Conservation (phyloP, 2,797 vertebrate species). For the Chloroceryle inda region DNA sequence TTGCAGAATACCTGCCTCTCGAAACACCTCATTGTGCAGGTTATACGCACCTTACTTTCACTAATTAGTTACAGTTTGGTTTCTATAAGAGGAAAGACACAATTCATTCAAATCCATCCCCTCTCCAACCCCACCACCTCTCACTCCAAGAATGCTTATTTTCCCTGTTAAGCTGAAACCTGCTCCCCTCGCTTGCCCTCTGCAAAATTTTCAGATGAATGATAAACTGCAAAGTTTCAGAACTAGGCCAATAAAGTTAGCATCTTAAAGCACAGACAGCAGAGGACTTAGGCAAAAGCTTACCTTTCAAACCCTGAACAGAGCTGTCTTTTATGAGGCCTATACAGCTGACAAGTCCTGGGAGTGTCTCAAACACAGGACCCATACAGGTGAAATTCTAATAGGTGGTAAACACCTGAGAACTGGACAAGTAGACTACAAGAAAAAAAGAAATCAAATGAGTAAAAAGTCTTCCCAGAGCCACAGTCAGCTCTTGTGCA, state of each 20-base stretch:
- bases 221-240: conserved; percentile 76
- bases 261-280: conserved; percentile 70
- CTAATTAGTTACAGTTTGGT: conserved; percentile 54
- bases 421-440: conserved; percentile 79
- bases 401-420: conserved; percentile 81
- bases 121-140: not conserved
- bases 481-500: conserved; percentile 91
- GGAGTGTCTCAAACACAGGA: conserved; percentile 78
- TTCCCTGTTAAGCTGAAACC: conserved; percentile 52
- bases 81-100: conserved; percentile 66
- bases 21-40: conserved; percentile 43
- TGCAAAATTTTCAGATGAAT: conserved; percentile 56
- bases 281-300: conserved; percentile 79
- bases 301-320: conserved; percentile 85
- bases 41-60: conserved; percentile 40
- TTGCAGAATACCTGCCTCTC: conserved; percentile 51
- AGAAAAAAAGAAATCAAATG: conserved; percentile 82
- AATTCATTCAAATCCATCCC: conserved; percentile 35
- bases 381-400: conserved; percentile 78
- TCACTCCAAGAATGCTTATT: conserved; percentile 51
- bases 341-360: conserved; percentile 81
- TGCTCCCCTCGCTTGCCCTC: conserved; percentile 50
- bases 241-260: conserved; percentile 78
- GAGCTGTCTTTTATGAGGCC: conserved; percentile 82
- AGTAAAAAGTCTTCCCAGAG: conserved; percentile 87